These are phyloP conservation scores for Radopholus similis DNA, from an alignment of 1,140 invertebrate species.

Conservation along the genomic window DNA sequence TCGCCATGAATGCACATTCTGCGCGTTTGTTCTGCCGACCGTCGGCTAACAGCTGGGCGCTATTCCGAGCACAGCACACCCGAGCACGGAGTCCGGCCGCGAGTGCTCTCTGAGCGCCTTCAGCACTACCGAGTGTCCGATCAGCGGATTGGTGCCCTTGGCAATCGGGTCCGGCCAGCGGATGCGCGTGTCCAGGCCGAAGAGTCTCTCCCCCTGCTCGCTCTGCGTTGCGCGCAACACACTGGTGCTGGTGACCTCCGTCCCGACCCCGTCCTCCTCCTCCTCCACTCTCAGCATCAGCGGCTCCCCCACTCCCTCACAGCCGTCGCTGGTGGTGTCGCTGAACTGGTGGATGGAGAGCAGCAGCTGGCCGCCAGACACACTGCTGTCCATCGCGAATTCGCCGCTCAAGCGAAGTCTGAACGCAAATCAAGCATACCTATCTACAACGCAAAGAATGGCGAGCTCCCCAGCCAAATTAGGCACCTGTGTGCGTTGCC, in stretches of 20 bases:
- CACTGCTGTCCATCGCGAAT: not conserved
- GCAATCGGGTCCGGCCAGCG: slow-evolving; percentile 16
- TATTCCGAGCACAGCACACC: slow-evolving; percentile 25
- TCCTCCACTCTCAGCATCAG: slow-evolving; percentile 7
- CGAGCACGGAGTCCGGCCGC: not conserved
- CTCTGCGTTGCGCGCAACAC: not conserved
- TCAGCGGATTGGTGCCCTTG: slow-evolving; percentile 24
- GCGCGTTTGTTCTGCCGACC: no score
- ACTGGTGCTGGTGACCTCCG: not conserved
- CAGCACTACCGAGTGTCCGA: slow-evolving; percentile 26
- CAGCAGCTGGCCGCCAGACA: not conserved
- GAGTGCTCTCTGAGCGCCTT: not conserved
- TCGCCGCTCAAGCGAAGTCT: slow-evolving; percentile 13
- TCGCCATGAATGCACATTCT: no score
- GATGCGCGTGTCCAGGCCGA: slow-evolving; percentile 2
- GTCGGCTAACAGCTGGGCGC: slow-evolving; percentile 24
- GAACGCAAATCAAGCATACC: not conserved
- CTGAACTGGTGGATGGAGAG: slow-evolving; percentile 26
- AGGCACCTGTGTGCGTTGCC: not conserved
- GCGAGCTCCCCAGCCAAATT: no score
- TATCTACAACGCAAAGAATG: not conserved
- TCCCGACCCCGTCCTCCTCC: slow-evolving; percentile 1
- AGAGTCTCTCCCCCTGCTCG: not conserved
- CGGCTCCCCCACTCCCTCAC: slow-evolving; percentile 3
- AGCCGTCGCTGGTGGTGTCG: slow-evolving; percentile 21